phyloP scores from a whole-genome alignment of 1,140 invertebrate genomes.

The Pentalonia nigronervosa region DNA sequence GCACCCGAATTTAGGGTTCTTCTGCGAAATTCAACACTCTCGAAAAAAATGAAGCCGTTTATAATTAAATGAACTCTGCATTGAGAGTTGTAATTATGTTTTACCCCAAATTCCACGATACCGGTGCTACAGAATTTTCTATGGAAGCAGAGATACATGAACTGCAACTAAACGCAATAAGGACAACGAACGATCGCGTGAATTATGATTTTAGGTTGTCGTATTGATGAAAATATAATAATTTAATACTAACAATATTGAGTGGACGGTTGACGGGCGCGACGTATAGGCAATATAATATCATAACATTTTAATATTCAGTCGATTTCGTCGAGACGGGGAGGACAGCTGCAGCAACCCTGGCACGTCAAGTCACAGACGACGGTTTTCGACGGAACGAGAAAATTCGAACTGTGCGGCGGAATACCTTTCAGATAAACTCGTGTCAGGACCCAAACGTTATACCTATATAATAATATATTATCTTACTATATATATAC shows the following conservation, averaged over 20 bases:
- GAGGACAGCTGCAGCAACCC: not conserved
- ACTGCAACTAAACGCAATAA: not conserved
- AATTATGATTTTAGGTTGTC: not conserved
- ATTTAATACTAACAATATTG: not conserved
- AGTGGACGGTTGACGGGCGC: not conserved
- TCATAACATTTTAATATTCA: not conserved
- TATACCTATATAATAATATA: not conserved
- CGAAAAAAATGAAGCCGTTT: not conserved
- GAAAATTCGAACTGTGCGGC: not conserved
- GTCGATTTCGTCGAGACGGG: not conserved
- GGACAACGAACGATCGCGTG: not conserved
- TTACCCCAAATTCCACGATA: not conserved
- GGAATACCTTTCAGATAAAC: conserved; percentile 27
- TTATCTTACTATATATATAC: not conserved
- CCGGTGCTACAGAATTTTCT: not conserved
- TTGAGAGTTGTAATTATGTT: not conserved
- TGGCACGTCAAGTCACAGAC: not conserved
- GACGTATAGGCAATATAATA: not conserved
- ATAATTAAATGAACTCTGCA: not conserved
- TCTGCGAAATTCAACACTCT: not conserved
- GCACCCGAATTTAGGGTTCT: not conserved
- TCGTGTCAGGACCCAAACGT: not conserved
- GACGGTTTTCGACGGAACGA: not conserved
- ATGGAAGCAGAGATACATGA: not conserved
- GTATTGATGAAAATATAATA: not conserved